Conservation (phyloP, 2,888 invertebrate genomes). For the Drosophila aldrichi region DNA sequence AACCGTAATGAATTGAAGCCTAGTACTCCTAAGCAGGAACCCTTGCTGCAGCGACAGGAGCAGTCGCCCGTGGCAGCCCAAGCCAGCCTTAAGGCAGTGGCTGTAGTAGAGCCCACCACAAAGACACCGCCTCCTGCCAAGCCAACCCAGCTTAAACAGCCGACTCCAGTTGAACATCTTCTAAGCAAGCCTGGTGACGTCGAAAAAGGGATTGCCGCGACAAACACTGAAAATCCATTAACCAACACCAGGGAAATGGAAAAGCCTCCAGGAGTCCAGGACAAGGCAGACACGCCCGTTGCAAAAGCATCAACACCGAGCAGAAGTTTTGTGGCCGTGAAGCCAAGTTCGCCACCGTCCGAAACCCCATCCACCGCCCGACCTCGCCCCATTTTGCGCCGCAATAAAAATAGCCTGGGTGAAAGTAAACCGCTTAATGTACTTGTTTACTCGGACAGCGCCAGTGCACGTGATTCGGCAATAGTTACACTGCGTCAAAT, state of each 20-base stretch:
- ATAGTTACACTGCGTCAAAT: conserved; percentile 89
- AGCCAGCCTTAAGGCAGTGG: conserved; percentile 48
- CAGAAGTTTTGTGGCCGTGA: conserved; percentile 62
- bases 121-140: conserved; percentile 58
- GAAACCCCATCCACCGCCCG: conserved; percentile 8
- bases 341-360: conserved; percentile 55
- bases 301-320: conserved; percentile 44
- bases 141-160: conserved; percentile 18
- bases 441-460: conserved; percentile 92
- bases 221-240: conserved; percentile 12
- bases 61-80: conserved; percentile 24
- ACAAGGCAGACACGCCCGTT: conserved; percentile 37
- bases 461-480: conserved; percentile 90
- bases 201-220: conserved; percentile 43
- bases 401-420: conserved; percentile 82
- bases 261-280: conserved; percentile 49
- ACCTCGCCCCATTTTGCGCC: conserved; percentile 76
- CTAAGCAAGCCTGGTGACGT: conserved; percentile 48
- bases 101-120: conserved; percentile 60
- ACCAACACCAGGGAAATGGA: conserved; percentile 59
- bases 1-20: conserved; percentile 83
- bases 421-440: conserved; percentile 91
- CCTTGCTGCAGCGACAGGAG: conserved; percentile 69
- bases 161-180: conserved; percentile 13
- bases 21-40: conserved; percentile 80